Base-by-base conservation (phyloP, 1,140 invertebrate genomes). In the Macrosteles quadrilineatus region DNA sequence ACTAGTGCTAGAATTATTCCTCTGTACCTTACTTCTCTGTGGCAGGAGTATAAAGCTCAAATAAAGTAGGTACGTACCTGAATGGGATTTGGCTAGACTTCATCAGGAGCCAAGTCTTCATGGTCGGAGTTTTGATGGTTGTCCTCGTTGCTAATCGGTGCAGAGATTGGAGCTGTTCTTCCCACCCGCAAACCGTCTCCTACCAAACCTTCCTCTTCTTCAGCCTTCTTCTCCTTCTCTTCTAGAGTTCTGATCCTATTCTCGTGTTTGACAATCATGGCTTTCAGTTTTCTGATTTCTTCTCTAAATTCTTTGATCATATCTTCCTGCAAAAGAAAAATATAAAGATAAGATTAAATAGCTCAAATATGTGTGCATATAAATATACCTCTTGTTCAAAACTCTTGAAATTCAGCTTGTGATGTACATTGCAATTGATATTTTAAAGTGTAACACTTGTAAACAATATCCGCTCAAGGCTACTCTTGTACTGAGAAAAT, bases 261-360 rank as follows among this genome's bases (percentile, higher is more conserved):
- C 81, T 98, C 96, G 78, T 98, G 96, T 77, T 96, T 96, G 2
- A 97, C 90, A 73, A 97, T 93, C 76, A 97, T 92, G 1, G 94
- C 90, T 79, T 98, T 98, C 68, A 98, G 82, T 79, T 95, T 95
- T 55, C 94, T 87, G 74, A 96, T 93, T 79, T 95, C 93, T 75
- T 92, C 90, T 31, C 88, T 85, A 71, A 94, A 88, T 76, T 96
- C 94, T 73, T 95, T 92, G 14, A 95, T 80, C 70, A 87, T 83
- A 70, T 90, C 87, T 63, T 87, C 84, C 85, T 87, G 66, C 21
- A 76, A 73, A 63, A 75, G 53, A 27, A 47, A 12, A 70, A 63
- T 17, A 31, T 23, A 63, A 63, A 27, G 59, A 63, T n/a, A n/a
- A n/a, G n/a, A n/a, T n/a, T n/a, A 57, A 57, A 17, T 19, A 25